phyloP scores from a whole-genome alignment of 1,140 invertebrate genomes.

The Leptoteleia sp. region DNA sequence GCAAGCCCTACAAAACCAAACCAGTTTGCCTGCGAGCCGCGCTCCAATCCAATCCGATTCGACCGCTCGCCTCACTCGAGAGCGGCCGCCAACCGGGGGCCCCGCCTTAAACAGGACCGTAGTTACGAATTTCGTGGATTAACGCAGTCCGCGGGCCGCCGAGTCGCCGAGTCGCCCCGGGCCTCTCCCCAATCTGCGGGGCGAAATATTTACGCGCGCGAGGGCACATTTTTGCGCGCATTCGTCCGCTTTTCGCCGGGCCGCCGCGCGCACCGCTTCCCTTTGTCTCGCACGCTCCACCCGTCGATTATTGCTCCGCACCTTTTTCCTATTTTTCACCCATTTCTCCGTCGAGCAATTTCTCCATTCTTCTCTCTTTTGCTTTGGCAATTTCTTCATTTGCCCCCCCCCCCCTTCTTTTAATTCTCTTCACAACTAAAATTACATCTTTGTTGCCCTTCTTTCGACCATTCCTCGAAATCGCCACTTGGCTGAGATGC shows the following conservation, averaged over 20 bases:
- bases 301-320: too few relatives aligned
- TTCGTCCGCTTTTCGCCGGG: constrained; percentile 12
- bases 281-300: constrained; percentile 22
- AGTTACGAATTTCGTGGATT: constrained; percentile 68
- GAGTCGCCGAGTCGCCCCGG: constrained; percentile 42
- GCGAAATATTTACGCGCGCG: constrained; percentile 37
- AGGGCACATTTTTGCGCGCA: constrained; percentile 39
- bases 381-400: too few relatives aligned
- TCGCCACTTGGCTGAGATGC: too few relatives aligned
- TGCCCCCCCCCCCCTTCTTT: too few relatives aligned
- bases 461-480: too few relatives aligned
- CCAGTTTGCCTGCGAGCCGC: constrained; percentile 78
- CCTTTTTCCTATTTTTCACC: too few relatives aligned
- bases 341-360: too few relatives aligned
- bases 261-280: constrained; percentile 1
- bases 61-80: constrained; percentile 77
- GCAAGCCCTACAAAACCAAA: constrained; percentile 80
- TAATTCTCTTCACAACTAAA: too few relatives aligned
- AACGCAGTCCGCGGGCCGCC: constrained; percentile 46
- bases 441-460: too few relatives aligned
- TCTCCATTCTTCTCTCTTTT: too few relatives aligned
- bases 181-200: background rate
- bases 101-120: constrained; percentile 78
- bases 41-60: constrained; percentile 80
- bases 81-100: constrained; percentile 75